Evolutionary conservation across 2,888 invertebrate genomes (phyloP).

Genomic region (Sphecodes monilicornis): DNA sequence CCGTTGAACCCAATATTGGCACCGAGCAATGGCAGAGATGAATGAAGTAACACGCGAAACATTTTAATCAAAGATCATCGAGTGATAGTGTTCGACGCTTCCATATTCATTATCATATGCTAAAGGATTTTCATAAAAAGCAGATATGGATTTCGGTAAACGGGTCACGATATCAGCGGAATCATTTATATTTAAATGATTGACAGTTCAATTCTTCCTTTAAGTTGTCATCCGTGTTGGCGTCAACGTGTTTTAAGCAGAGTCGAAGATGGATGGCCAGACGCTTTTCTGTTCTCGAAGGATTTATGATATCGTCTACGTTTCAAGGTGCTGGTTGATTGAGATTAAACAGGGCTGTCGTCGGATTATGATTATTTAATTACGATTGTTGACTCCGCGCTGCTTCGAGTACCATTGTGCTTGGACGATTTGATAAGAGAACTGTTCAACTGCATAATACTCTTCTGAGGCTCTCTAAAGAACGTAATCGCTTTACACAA

Average conservation of each 20-base stretch:
- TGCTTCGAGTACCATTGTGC: neutral
- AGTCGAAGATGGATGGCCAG: neutral
- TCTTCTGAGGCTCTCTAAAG: neutral
- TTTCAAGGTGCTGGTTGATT: neutral
- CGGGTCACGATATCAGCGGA: neutral
- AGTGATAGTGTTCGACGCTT: neutral
- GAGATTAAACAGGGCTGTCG: neutral
- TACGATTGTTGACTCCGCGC: neutral
- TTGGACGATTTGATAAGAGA: neutral
- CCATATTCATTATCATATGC: neutral
- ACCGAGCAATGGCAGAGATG: neutral
- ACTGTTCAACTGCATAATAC: neutral
- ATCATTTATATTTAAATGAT: slow-evolving; percentile 5
- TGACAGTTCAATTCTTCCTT: neutral
- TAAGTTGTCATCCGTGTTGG: neutral
- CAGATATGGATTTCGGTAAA: neutral
- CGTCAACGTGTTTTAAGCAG: slow-evolving; percentile 2
- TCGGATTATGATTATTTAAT: neutral
- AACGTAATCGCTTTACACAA: neutral
- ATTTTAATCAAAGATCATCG: neutral
- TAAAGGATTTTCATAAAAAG: neutral
- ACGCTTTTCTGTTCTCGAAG: neutral
- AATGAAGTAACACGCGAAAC: slow-evolving; percentile 6
- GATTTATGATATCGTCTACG: neutral
- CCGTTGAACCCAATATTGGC: neutral